These are phyloP conservation scores for Rhea americana DNA, from an alignment of 2,113 vertebrate genomes.

Conservation along the genomic window DNA sequence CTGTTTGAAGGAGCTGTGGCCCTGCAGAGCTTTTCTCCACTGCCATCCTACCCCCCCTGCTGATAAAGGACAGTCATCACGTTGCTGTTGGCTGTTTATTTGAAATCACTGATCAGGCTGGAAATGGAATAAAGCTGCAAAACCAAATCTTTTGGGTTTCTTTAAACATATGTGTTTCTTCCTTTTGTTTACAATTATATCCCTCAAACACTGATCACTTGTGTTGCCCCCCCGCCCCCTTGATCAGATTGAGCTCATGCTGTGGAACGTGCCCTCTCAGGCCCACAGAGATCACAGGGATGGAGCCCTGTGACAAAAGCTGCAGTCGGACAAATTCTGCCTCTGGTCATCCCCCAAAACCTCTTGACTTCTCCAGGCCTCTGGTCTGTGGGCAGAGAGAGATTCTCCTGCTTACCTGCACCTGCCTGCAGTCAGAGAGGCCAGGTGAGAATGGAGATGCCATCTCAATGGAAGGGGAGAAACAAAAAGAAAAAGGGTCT, in stretches of 20 bases:
- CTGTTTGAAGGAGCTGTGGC: background rate
- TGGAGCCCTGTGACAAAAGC: background rate
- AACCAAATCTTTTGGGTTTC: background rate
- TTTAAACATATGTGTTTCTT: fast-evolving
- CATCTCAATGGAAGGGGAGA: background rate
- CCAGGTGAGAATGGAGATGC: background rate
- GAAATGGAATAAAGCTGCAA: slow-evolving; percentile 22
- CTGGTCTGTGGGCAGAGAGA: background rate
- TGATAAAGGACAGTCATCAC: background rate
- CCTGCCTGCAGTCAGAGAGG: fast-evolving
- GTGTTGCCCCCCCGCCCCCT: background rate
- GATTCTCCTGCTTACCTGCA: background rate
- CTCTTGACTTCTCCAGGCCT: background rate
- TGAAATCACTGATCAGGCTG: background rate
- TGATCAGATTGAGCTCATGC: background rate
- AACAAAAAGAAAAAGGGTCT: background rate
- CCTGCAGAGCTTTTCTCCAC: background rate
- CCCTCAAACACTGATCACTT: background rate
- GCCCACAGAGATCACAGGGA: background rate
- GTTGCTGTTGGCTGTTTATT: slow-evolving; percentile 42
- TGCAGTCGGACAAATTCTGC: background rate
- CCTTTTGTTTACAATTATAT: background rate
- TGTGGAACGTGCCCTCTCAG: fast-evolving
- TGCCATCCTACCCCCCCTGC: fast-evolving
- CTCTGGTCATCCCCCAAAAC: background rate